Percentiles rank a stretch among this genome's conserved stretches.
Evolutionary conservation across 92 coral and sea anemone species (phyloP).

Genomic region (Epizoanthus stellaris): DNA sequence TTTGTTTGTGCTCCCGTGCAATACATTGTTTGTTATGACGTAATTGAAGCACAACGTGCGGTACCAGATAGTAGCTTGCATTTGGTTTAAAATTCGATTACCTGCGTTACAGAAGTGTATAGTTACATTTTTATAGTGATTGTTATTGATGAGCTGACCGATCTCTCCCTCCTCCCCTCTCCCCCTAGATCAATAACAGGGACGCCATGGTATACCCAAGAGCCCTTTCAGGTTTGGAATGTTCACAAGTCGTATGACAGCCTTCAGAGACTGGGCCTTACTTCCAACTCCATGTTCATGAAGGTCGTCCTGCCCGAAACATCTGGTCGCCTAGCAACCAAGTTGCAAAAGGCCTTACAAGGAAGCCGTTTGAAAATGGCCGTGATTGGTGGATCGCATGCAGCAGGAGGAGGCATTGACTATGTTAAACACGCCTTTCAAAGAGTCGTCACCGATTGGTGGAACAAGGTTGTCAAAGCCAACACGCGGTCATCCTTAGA

Average conservation of each 20-base stretch:
- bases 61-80: too few relatives aligned
- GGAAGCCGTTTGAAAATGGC: conserved; percentile 35
- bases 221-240: conserved; percentile 24
- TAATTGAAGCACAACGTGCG: too few relatives aligned
- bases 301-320: conserved; percentile 24
- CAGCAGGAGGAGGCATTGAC: conserved; percentile 37
- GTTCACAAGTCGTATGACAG: conserved; percentile 16
- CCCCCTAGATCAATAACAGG: neutral
- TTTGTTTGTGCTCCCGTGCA: too few relatives aligned
- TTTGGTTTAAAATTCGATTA: too few relatives aligned
- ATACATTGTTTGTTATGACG: too few relatives aligned
- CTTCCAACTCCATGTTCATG: neutral
- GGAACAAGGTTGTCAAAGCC: conserved; percentile 15
- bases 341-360: conserved; percentile 26
- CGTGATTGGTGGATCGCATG: conserved; percentile 43
- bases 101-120: too few relatives aligned
- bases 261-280: conserved; percentile 17
- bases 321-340: conserved; percentile 36
- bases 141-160: neutral
- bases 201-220: conserved; percentile 5
- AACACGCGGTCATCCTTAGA: conserved; percentile 16
- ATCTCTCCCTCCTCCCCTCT: neutral
- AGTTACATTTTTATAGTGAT: neutral
- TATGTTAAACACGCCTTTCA: conserved; percentile 17
- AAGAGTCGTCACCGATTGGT: conserved; percentile 22